Evolutionary conservation across 1,140 invertebrate genomes (phyloP).

Genomic region (Drosophila kikkawai): DNA sequence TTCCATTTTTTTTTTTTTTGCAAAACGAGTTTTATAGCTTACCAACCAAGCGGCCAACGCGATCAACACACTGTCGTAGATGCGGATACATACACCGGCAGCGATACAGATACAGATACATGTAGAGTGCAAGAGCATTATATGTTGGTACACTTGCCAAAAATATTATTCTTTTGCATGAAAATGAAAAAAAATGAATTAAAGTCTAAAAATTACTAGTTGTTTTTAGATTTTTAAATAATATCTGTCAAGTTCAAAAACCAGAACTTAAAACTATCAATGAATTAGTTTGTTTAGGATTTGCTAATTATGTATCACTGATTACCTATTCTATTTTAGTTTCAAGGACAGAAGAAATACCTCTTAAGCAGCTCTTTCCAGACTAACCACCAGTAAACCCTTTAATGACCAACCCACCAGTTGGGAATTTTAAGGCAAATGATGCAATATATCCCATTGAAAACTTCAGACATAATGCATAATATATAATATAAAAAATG

Average conservation of each 20-base stretch:
- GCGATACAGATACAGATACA: conserved; percentile 25
- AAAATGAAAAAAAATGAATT: no score
- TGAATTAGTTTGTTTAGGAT: no score
- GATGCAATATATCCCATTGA: not conserved
- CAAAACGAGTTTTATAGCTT: conserved; percentile 67
- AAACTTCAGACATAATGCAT: not conserved
- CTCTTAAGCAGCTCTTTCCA: not conserved
- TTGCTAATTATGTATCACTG: not conserved
- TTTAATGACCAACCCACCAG: not conserved
- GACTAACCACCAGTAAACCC: not conserved
- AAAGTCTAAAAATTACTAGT: not conserved
- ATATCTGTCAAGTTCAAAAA: no score
- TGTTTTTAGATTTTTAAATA: no score
- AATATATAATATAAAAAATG: no score
- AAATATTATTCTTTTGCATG: not conserved
- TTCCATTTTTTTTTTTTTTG: conserved; percentile 46
- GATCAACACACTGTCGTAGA: conserved; percentile 25
- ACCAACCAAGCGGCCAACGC: conserved; percentile 36
- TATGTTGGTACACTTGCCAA: not conserved
- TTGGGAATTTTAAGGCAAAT: not conserved
- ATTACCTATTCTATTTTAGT: not conserved
- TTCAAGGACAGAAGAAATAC: no score
- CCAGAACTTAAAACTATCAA: no score
- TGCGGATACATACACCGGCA: conserved; percentile 22
- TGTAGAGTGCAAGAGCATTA: conserved; percentile 11